phyloP scores from a whole-genome alignment of 2,113 vertebrate genomes.

The Paralichthys olivaceus region DNA sequence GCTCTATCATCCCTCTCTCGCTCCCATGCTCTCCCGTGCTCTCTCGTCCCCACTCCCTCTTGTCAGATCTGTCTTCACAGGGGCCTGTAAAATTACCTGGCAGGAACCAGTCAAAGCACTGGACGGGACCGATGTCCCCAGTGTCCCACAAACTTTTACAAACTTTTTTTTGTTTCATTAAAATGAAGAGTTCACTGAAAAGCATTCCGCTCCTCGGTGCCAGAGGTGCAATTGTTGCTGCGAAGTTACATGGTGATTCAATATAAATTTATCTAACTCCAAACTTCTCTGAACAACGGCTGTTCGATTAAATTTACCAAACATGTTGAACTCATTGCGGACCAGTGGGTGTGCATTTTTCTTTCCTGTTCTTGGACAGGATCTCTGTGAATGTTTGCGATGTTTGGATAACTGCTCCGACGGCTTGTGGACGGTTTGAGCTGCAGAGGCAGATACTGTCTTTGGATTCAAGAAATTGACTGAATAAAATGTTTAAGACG shows the following conservation, averaged over 20 bases:
- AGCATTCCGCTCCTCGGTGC: constrained; percentile 27
- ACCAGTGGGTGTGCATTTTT: constrained; percentile 24
- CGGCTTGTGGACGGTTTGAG: too few species aligned
- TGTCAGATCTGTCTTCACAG: constrained; percentile 73
- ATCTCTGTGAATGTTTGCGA: not conserved
- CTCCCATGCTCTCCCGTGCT: constrained; percentile 15
- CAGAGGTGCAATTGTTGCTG: constrained; percentile 50
- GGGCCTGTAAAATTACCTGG: constrained; percentile 74
- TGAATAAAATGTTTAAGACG: too few species aligned
- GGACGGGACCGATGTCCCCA: constrained; percentile 51
- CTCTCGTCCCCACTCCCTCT: constrained; percentile 46
- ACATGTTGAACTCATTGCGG: constrained; percentile 43
- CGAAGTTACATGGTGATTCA: constrained; percentile 50
- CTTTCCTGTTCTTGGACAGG: constrained; percentile 33
- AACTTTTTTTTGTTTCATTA: constrained; percentile 62
- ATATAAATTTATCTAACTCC: constrained; percentile 41
- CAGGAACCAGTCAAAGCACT: constrained; percentile 63
- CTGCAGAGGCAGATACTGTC: too few species aligned
- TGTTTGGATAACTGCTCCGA: constrained; percentile 5
- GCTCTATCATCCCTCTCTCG: constrained; percentile 62
- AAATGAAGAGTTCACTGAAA: constrained; percentile 63
- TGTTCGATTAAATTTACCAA: constrained; percentile 50
- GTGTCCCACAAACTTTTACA: constrained; percentile 66
- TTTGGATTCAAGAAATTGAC: too few species aligned
- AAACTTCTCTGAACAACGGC: constrained; percentile 32